These are phyloP conservation scores for Drosophila atripex DNA, from an alignment of 2,888 invertebrate species.

Conservation along the genomic window DNA sequence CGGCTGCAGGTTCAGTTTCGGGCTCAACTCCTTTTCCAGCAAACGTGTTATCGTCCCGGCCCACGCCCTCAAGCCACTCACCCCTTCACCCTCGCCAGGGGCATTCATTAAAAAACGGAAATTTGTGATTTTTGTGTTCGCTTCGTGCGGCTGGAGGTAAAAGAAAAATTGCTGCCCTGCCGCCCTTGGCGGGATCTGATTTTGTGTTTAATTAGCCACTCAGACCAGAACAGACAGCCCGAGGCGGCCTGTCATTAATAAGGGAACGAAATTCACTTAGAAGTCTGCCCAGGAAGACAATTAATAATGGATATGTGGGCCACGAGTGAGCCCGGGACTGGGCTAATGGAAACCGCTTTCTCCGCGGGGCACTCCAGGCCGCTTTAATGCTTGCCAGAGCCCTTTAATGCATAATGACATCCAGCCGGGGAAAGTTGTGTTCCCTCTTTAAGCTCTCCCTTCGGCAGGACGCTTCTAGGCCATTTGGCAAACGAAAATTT, in stretches of 20 bases:
- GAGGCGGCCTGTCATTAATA: slow-evolving; percentile 39
- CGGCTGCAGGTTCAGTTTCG: slow-evolving; percentile 48
- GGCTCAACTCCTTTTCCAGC: slow-evolving; percentile 9
- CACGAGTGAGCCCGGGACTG: slow-evolving; percentile 9
- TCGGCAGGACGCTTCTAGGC: slow-evolving; percentile 13
- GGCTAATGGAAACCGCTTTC: slow-evolving; percentile 4
- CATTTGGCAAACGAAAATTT: slow-evolving; percentile 58
- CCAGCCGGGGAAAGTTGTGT: slow-evolving; percentile 52
- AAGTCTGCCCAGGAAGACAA: slow-evolving; percentile 29
- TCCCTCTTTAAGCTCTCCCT: slow-evolving; percentile 18
- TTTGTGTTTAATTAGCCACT: slow-evolving; percentile 48
- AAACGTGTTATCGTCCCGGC: slow-evolving; percentile 61
- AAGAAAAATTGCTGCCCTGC: slow-evolving; percentile 38
- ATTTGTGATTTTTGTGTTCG: slow-evolving; percentile 72
- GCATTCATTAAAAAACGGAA: slow-evolving; percentile 76
- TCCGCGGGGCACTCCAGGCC: not conserved
- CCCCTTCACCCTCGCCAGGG: slow-evolving; percentile 21
- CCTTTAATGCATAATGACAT: slow-evolving; percentile 64
- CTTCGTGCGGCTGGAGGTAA: slow-evolving; percentile 22
- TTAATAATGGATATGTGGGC: slow-evolving; percentile 42
- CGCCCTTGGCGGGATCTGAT: slow-evolving; percentile 18
- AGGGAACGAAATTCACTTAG: slow-evolving; percentile 40
- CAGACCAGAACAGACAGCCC: slow-evolving; percentile 38
- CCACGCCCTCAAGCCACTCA: slow-evolving; percentile 8
- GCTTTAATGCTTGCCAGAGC: slow-evolving; percentile 31